phyloP scores from a whole-genome alignment of 2,888 invertebrate species.

The Drosophila melanosoma region DNA sequence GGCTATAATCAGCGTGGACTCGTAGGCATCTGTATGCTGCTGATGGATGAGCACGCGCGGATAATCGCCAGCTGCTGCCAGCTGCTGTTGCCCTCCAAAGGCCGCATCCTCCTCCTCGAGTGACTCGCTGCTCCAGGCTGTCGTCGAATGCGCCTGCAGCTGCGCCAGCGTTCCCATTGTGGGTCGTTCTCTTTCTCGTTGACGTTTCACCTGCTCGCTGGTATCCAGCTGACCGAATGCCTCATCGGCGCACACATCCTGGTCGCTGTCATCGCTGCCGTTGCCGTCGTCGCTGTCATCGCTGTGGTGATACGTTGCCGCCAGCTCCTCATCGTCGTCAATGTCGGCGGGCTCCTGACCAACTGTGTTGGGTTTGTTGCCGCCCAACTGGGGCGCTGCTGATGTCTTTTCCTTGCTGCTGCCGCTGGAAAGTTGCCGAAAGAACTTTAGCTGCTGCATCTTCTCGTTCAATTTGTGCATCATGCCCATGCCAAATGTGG shows the following conservation, averaged over 20 bases:
- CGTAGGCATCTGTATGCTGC: conserved; percentile 80
- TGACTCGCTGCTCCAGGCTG: conserved; percentile 80
- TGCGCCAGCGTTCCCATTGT: conserved; percentile 49
- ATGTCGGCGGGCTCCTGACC: conserved; percentile 57
- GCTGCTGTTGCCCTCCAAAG: conserved; percentile 10
- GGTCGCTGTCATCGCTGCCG: conserved; percentile 34
- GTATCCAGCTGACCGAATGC: conserved; percentile 39
- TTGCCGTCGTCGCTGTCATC: conserved; percentile 53
- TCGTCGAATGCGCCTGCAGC: conserved; percentile 39
- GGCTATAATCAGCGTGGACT: conserved; percentile 82
- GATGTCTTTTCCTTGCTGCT: neutral
- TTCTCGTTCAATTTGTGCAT: conserved; percentile 78
- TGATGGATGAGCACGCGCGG: conserved; percentile 83
- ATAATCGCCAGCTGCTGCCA: conserved; percentile 51
- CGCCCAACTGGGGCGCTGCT: conserved; percentile 1
- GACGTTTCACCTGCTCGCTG: neutral
- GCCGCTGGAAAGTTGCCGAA: conserved; percentile 31
- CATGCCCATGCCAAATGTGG: conserved; percentile 8
- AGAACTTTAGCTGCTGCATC: conserved; percentile 78
- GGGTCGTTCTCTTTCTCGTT: conserved; percentile 20
- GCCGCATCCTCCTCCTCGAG: conserved; percentile 58
- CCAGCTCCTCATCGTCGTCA: conserved; percentile 66
- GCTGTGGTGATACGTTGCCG: conserved; percentile 63
- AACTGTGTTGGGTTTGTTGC: conserved; percentile 49
- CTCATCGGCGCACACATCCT: conserved; percentile 34